Evolutionary conservation across 2,888 invertebrate genomes (phyloP), one percentile per base, ranked within the genome.

Genomic region (Oeneis ivallda): DNA sequence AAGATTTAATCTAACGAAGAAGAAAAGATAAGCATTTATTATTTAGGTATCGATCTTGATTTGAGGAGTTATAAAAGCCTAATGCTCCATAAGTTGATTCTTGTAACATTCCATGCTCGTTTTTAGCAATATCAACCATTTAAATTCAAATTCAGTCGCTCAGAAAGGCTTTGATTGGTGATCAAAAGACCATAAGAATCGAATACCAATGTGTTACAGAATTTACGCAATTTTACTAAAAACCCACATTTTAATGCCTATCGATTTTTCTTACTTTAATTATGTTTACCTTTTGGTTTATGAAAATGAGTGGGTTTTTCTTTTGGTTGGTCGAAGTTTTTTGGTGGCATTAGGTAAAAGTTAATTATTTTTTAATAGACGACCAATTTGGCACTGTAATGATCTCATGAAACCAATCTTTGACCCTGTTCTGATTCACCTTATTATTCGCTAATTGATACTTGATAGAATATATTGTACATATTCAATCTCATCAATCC

Each of bases 121-220:
- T 47, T 47, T 47, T 47, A 47, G 47, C 3, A 9, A 47, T 47
- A 8, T 17, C 8, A 47, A 9, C 47, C 17, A 17, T 47, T 45
- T 9, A 47, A 9, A 47, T 17, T 45, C 15, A 47, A 17, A 15
- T 47, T 8, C 47, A 47, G 15, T 17, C 47, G 17, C 47, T 15
- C 17, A 47, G 47, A 47, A 47, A 47, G 47, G 47, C 17, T 47
- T 47, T 17, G 47, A 47, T 47, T 47, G 17, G 47, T 3, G 17
- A 3, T 37, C 9, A 17, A 13, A 41, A 47, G 15, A 47, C 47
- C 47, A 47, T 47, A 47, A 47, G 17, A 47, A 47, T 47, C 17
- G 15, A 47, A 47, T 17, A 10, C 9, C 47, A 8, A 47, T 15
- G 15, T 47, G 47, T 15, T 47, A 47, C 47, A 47, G 47, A 47